These are phyloP conservation scores for Psettodes erumei DNA, from an alignment of 2,113 vertebrate species.

Conservation along the genomic window DNA sequence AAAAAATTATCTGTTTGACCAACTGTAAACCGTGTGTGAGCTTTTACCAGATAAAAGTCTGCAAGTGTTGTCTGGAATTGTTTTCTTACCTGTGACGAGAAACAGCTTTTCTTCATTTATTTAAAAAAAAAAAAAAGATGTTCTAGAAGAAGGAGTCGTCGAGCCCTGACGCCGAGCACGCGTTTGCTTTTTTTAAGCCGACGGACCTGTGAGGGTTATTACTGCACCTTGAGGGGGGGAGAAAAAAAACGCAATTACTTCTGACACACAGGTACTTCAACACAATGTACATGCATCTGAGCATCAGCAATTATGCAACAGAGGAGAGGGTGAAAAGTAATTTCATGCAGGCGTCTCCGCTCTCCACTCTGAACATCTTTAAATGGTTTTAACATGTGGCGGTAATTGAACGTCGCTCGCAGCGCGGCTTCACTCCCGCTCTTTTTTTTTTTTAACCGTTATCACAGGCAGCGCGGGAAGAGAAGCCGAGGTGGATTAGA, in stretches of 20 bases:
- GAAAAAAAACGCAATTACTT: constrained; percentile 24
- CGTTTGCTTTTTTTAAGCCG: constrained; percentile 22
- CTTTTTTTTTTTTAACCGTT: constrained; percentile 8
- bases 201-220: constrained; percentile 28
- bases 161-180: neutral
- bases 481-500: too few species aligned
- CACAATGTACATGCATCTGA: constrained; percentile 30
- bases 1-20: constrained; percentile 39
- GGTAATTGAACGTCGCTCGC: constrained; percentile 35
- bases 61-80: constrained; percentile 28
- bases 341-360: constrained; percentile 29
- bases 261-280: constrained; percentile 22
- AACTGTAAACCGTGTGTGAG: constrained; percentile 50
- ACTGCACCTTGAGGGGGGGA: constrained; percentile 18
- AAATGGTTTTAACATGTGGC: constrained; percentile 29
- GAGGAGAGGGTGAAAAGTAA: constrained; percentile 4
- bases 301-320: constrained; percentile 27
- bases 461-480: constrained; percentile 27
- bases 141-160: too few species aligned
- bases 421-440: constrained; percentile 26
- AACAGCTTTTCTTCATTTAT: too few species aligned
- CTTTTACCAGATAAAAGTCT: constrained; percentile 47
- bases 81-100: constrained; percentile 9
- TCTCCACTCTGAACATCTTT: constrained; percentile 27
- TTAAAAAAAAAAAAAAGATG: too few species aligned